Conservation (phyloP, 2,113 vertebrate species). For the Erythrocercus mccallii region DNA sequence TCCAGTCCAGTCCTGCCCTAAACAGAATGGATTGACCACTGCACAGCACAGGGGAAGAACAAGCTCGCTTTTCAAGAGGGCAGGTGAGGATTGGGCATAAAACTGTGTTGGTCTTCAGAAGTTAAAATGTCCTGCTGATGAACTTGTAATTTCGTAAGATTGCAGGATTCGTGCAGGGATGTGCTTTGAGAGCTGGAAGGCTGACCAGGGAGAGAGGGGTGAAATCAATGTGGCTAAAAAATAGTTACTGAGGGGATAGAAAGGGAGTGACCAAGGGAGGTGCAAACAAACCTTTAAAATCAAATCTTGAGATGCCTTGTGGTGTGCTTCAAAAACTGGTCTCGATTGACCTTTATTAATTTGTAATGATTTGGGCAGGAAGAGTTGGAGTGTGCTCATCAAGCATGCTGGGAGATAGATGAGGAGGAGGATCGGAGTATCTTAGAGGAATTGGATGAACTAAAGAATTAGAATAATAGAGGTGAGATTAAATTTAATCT, state of each 20-base stretch:
- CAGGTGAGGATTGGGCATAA: rapidly evolving
- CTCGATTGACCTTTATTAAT: background rate
- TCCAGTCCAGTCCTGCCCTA: background rate
- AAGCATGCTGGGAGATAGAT: background rate
- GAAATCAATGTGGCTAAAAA: background rate
- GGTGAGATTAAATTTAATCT: background rate
- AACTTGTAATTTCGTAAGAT: background rate
- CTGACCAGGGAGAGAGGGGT: background rate
- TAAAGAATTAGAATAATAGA: background rate
- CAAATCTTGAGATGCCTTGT: background rate
- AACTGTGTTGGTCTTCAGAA: background rate
- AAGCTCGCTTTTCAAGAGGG: background rate
- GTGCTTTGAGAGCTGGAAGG: background rate
- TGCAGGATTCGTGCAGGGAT: background rate
- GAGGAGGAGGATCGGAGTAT: background rate
- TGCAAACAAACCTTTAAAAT: background rate
- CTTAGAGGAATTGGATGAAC: background rate
- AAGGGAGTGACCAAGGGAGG: background rate
- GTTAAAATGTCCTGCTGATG: background rate
- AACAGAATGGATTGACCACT: background rate
- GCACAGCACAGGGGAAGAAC: background rate
- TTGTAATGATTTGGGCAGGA: background rate
- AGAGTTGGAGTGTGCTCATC: background rate
- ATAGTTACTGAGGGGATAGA: background rate
- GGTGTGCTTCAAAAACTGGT: background rate